Evolutionary conservation across 2,797 vertebrate species (phyloP).

Genomic region (Mus spretus): DNA sequence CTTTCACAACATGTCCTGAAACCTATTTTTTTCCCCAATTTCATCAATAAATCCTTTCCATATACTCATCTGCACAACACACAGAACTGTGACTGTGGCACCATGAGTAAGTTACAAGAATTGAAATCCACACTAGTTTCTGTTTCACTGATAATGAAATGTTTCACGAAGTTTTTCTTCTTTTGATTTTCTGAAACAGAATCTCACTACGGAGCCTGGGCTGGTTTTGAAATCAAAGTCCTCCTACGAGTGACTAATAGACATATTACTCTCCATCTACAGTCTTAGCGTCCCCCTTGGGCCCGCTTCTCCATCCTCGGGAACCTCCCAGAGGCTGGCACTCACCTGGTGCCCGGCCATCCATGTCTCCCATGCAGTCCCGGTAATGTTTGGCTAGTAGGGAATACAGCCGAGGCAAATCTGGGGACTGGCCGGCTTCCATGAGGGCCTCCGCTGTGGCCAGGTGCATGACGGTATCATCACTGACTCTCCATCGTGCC

Average conservation of each 20-base stretch:
- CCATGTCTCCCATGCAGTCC: conserved; percentile 91
- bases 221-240: background rate
- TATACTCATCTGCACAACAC: conserved; percentile 31
- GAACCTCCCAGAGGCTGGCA: background rate
- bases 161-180: background rate
- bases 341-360: conserved; percentile 90
- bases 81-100: background rate
- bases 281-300: background rate
- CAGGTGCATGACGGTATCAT: conserved; percentile 93
- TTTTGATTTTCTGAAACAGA: background rate
- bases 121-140: background rate
- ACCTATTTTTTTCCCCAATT: background rate
- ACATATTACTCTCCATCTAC: background rate
- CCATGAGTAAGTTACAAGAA: background rate
- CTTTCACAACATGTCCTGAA: conserved; percentile 20
- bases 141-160: background rate
- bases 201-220: background rate
- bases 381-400: conserved; percentile 90
- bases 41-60: background rate
- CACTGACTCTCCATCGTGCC: conserved; percentile 88
- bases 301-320: background rate
- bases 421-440: conserved; percentile 75
- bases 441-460: conserved; percentile 91
- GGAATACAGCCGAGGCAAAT: conserved; percentile 83
- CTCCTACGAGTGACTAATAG: background rate